phyloP scores from a whole-genome alignment of 2,888 invertebrate species.

The Lasioglossum villosulum region DNA sequence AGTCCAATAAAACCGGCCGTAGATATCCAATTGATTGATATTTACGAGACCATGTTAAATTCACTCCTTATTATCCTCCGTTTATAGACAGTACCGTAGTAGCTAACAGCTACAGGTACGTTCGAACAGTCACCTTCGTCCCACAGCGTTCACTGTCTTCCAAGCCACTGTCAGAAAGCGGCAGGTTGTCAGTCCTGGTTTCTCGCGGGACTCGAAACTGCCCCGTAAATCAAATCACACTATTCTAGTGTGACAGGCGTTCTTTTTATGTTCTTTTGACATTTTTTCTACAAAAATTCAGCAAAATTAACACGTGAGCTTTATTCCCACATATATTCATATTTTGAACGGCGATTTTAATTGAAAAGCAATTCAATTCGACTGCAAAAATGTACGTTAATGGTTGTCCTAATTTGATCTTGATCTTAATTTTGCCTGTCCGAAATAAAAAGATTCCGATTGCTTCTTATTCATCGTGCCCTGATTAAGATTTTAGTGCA shows the following conservation, averaged over 20 bases:
- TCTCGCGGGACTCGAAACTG: neutral
- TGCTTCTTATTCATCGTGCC: too few species aligned
- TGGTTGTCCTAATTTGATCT: neutral
- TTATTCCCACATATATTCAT: neutral
- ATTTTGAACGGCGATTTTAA: neutral
- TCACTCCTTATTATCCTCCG: neutral
- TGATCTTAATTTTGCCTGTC: neutral
- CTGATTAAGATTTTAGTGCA: too few species aligned
- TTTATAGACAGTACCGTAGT: neutral
- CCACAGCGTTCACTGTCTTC: neutral
- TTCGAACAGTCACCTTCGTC: neutral
- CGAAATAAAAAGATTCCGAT: too few species aligned
- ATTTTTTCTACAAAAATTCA: neutral
- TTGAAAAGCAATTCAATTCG: neutral
- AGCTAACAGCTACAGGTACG: neutral
- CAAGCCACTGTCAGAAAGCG: neutral
- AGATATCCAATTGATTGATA: conserved; percentile 7
- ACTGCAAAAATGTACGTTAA: neutral
- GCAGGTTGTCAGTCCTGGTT: neutral
- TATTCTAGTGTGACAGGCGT: neutral
- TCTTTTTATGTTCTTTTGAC: neutral
- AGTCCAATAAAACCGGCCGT: neutral
- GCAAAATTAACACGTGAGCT: neutral
- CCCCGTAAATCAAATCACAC: conserved; percentile 4
- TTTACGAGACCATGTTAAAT: conserved; percentile 9